phyloP scores from a whole-genome alignment of 2,888 invertebrate genomes.

The Cheilosia pagana region DNA sequence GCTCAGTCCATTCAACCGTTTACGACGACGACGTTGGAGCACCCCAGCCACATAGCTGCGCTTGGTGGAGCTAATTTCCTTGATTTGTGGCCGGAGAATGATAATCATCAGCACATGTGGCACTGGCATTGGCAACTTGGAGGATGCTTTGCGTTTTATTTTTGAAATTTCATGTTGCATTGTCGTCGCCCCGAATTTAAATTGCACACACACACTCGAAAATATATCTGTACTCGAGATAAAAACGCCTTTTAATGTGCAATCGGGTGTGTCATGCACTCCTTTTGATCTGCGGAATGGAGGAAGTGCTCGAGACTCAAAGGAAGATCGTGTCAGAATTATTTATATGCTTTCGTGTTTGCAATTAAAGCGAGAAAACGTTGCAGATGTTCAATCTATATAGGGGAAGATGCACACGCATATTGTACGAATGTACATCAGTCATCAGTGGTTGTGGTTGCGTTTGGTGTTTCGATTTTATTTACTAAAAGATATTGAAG shows the following conservation, averaged over 20 bases:
- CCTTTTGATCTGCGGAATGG: slow-evolving; percentile 74
- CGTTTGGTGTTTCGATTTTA: neutral
- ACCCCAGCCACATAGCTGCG: slow-evolving; percentile 26
- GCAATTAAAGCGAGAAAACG: slow-evolving; percentile 64
- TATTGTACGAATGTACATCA: neutral
- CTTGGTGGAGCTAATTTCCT: slow-evolving; percentile 62
- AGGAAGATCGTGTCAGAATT: slow-evolving; percentile 75
- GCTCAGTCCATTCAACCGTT: slow-evolving; percentile 72
- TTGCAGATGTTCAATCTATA: slow-evolving; percentile 61
- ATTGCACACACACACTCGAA: slow-evolving; percentile 47
- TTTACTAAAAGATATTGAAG: slow-evolving; percentile 52
- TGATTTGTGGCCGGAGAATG: slow-evolving; percentile 71
- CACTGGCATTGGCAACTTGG: neutral
- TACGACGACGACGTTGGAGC: slow-evolving; percentile 15
- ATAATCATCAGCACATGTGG: slow-evolving; percentile 75
- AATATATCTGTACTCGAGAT: neutral
- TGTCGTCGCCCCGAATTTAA: slow-evolving; percentile 71
- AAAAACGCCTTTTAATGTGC: slow-evolving; percentile 65
- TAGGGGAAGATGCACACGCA: slow-evolving; percentile 22
- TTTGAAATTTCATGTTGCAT: slow-evolving; percentile 70
- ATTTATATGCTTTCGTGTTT: slow-evolving; percentile 73
- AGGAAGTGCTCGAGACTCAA: slow-evolving; percentile 74
- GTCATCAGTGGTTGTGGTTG: neutral
- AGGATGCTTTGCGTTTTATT: slow-evolving; percentile 45
- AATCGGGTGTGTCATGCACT: slow-evolving; percentile 70